Evolutionary conservation across 2,797 vertebrate genomes (phyloP), one percentile per base, ranked within the genome.

Genomic region (Parauchenoglanis ngamensis): DNA sequence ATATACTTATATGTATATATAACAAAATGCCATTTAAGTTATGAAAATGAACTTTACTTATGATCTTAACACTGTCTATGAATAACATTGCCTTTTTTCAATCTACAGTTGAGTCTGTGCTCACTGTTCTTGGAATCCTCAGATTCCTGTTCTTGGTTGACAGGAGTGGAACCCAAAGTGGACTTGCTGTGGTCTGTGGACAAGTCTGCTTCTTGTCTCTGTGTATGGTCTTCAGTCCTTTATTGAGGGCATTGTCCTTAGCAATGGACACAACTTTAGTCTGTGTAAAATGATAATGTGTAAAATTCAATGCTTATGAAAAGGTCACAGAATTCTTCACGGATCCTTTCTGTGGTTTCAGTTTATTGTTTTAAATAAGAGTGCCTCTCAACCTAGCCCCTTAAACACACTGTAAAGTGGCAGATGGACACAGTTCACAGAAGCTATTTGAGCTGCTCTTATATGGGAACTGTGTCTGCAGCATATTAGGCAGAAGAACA

Each of bases 361-460:
- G 8, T 75, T 31, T 2, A 85, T 82, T 83, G 28, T 79, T 54
- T 85, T 19, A 68, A 78, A 67, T 65, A 4, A 10, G 61, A 72
- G 12, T 63, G 2, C 10, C 54, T 81, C 49, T 57, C 35, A 79
- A 65, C 25, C 44, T 73, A 59, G 7, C 19, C 25, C 46, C 46
- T 31, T 75, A 57, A 70, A 86, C 44, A 70, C 59, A 86, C 23
- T 40, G 23, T 86, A 65, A 80, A 54, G 35, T 44, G 54, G 68
- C 46, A 87, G 61, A 90, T 84, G 86, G 85, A 72, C 40, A 73
- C 23, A 73, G 35, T 19, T 80, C 61, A 52, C 52, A 13, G 23
- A 65, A 54, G 25, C 25, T 54, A 73, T 61, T 61, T 49, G 31
- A 28, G 40, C 8, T 73, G 56, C 59, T 67, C 3, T 7, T 52